phyloP scores from a whole-genome alignment of 2,113 vertebrate species.

The Macrotus californicus region DNA sequence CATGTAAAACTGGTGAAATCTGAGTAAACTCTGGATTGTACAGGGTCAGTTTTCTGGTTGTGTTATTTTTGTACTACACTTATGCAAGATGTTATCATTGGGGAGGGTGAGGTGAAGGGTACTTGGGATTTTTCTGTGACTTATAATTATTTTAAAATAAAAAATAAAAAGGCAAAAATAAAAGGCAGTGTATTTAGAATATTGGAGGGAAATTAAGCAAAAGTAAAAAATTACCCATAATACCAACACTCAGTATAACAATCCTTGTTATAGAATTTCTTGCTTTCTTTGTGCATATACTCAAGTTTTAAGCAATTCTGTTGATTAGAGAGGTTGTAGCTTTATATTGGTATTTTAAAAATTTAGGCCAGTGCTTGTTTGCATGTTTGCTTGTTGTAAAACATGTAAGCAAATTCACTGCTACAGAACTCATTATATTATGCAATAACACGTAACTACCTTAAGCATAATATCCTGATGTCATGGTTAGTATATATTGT shows the following conservation, averaged over 20 bases:
- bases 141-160: conserved; percentile 36
- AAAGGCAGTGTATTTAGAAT: background rate
- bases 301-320: background rate
- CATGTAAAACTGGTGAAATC: background rate
- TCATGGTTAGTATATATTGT: background rate
- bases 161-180: background rate
- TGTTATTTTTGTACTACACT: background rate
- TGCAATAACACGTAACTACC: background rate
- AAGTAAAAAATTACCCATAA: background rate
- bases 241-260: background rate
- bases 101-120: background rate
- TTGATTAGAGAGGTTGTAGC: background rate
- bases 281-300: background rate
- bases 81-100: background rate
- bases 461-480: background rate
- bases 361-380: background rate
- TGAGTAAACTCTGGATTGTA: background rate
- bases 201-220: conserved; percentile 22
- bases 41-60: background rate
- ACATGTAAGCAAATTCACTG: background rate
- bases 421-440: background rate
- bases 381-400: too few species aligned
- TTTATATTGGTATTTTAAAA: conserved; percentile 23
- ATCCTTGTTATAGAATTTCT: conserved; percentile 23
- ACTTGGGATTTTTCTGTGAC: background rate